Evolutionary conservation across 2,797 vertebrate genomes (phyloP), one percentile per base, ranked within the genome.

Genomic region (Amniataba percoides): DNA sequence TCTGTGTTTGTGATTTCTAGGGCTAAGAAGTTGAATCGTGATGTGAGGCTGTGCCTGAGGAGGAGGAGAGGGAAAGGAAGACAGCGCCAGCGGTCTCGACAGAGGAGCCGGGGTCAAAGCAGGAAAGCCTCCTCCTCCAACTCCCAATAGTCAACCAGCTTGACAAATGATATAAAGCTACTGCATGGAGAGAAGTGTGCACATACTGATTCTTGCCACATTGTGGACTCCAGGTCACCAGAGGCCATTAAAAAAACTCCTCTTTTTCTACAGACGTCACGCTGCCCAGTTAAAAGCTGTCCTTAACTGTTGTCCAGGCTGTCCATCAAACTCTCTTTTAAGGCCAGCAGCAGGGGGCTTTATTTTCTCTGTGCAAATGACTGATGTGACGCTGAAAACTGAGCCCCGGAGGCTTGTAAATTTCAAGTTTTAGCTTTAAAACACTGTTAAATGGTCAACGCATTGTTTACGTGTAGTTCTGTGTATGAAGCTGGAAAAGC

Each of bases 361-460:
- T 52, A 8, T 57, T 62, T 71, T 31, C 49, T 63, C 21, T 57
- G 43, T 82, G n/a, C 27, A 77, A 71, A 78, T 56, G 39, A 84
- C 45, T 83, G 51, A 79, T 77, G 71, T 61, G 9, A 56, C 52
- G 19, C 14, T 66, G 1, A 69, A 69, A 67, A 48, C 1, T 43
- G 71, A 84, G 90, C 92, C 91, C 89, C 84, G 90, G 92, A 68
- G 87, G 93, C 84, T 86, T 31, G 14, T 56, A 63, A 70, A 75
- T 55, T 46, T 51, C 71, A 43, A 72, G 36, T 23, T 82, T 62
- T 7, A 49, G 8, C 45, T 78, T 81, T 67, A 57, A 79, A 63
- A 45, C 16, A 46, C 49, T 57, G 45, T 71, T 39, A 60, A 87
- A 72, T 46, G 57, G 60, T 78, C 75, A 71, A 19, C 74, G 3